Evolutionary conservation across 2,888 invertebrate genomes (phyloP).

Genomic region (Caenorhabditis afra): DNA sequence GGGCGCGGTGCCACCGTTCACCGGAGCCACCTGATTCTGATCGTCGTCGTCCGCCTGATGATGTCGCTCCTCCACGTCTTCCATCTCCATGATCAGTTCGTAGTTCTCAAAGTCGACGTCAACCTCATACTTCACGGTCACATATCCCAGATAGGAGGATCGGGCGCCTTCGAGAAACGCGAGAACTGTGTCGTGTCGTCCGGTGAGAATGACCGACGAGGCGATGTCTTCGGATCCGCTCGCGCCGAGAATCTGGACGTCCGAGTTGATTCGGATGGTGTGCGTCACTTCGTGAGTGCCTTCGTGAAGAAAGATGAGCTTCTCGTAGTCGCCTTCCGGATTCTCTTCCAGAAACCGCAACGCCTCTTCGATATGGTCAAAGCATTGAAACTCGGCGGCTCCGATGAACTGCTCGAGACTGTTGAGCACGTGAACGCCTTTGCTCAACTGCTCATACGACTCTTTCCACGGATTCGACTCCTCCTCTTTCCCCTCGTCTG

Average conservation of each 20-base stretch:
- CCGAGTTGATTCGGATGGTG: slow-evolving; percentile 91
- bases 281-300: slow-evolving; percentile 92
- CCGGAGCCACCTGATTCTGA: slow-evolving; percentile 3
- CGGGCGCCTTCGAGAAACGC: slow-evolving; percentile 31
- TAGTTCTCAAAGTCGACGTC: slow-evolving; percentile 16
- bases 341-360: slow-evolving; percentile 66
- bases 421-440: slow-evolving; percentile 79
- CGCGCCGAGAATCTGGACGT: slow-evolving; percentile 93
- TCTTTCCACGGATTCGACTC: slow-evolving; percentile 94
- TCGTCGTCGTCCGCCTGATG: neutral
- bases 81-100: slow-evolving; percentile 34
- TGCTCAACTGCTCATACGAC: slow-evolving; percentile 90
- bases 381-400: slow-evolving; percentile 74
- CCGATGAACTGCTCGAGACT: slow-evolving; percentile 62
- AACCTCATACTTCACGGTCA: slow-evolving; percentile 40
- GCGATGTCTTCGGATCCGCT: slow-evolving; percentile 74
- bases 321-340: slow-evolving; percentile 80
- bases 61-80: neutral
- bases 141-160: slow-evolving; percentile 34
- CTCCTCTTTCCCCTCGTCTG: slow-evolving; percentile 81
- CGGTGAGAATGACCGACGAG: slow-evolving; percentile 49
- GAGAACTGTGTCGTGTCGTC: slow-evolving; percentile 29
- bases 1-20: neutral
- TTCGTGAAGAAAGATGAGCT: slow-evolving; percentile 93
- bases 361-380: slow-evolving; percentile 76